phyloP scores from a whole-genome alignment of 2,113 vertebrate genomes.

The Rhinichthys klamathensis region DNA sequence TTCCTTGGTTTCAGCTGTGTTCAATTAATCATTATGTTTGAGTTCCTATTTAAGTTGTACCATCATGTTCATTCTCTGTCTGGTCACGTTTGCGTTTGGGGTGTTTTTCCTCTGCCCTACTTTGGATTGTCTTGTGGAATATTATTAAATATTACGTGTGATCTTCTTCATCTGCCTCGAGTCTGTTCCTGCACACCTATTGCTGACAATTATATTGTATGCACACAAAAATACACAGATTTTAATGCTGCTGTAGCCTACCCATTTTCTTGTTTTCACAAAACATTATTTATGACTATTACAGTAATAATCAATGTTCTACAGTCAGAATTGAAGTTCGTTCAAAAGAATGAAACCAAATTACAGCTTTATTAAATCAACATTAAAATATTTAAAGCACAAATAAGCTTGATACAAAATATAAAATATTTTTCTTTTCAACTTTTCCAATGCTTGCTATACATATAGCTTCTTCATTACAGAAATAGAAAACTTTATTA shows the following conservation, averaged over 20 bases:
- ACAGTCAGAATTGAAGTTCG: neutral
- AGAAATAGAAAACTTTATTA: neutral
- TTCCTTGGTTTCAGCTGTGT: too few relatives aligned
- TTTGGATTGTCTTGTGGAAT: too few relatives aligned
- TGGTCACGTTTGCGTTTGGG: too few relatives aligned
- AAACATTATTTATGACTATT: neutral
- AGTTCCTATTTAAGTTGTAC: too few relatives aligned
- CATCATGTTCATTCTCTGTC: too few relatives aligned
- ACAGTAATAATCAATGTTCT: neutral
- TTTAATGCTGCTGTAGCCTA: neutral
- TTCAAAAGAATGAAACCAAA: neutral
- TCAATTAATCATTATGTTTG: too few relatives aligned
- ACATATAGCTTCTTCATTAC: neutral
- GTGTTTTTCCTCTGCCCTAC: too few relatives aligned
- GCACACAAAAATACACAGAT: neutral
- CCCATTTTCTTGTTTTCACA: neutral
- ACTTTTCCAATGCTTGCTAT: neutral
- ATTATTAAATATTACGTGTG: too few relatives aligned
- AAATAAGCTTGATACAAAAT: neutral
- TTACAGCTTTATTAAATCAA: neutral
- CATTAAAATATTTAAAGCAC: neutral
- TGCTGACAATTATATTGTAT: neutral
- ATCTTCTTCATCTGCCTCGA: too few relatives aligned
- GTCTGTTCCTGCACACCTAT: too few relatives aligned
- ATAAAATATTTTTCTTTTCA: neutral